Evolutionary conservation across 2,888 invertebrate species (phyloP), one percentile per base, ranked within the genome.

Genomic region (Drosophila parthenogenetica): DNA sequence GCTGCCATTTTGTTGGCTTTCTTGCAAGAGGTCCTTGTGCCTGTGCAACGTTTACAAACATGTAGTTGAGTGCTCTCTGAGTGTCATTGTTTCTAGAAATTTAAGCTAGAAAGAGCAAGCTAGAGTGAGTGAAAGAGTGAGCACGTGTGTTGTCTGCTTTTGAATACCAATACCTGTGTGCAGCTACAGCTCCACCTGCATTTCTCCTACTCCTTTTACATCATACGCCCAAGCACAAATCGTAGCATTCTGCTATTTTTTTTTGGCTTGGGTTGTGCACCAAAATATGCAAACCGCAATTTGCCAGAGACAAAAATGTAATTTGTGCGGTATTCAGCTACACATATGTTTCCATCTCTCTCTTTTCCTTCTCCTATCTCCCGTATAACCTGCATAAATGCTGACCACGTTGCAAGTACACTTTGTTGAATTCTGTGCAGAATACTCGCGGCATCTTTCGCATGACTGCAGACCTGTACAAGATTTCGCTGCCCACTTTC

Each of bases 31-130:
- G 84, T 79, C 76, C 89, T 85, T 89, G 77, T 89, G 87, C 65
- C 77, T 79, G 75, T 79, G 89, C 87, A 87, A 81, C 87, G 85
- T 89, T 87, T 85, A 87, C 85, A 89, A 84, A 89, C 87, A 87
- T 74, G 65, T 77, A 87, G 86, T 78, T 72, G 87, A 86, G 89
- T 86, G 87, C 64, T 75, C 48, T 35, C 59, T 73, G 71, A 86
- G 89, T 85, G 78, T 79, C 89, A 87, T 89, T 86, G 89, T 85
- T 85, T 79, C 81, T 71, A 62, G 66, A 74, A 73, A 79, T 74
- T 79, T 60, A 29, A 29, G 29, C 29, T 29, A 29, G 29, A 29
- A 29, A 29, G 35, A 35, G 40, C 14, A 17, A 25, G 13, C 13
- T 5, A 14, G 11, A 48, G 39, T 39, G 13, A 35, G 16, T 43